Conservation (phyloP, 2,113 vertebrate genomes). For the Misgurnus mizolepis region DNA sequence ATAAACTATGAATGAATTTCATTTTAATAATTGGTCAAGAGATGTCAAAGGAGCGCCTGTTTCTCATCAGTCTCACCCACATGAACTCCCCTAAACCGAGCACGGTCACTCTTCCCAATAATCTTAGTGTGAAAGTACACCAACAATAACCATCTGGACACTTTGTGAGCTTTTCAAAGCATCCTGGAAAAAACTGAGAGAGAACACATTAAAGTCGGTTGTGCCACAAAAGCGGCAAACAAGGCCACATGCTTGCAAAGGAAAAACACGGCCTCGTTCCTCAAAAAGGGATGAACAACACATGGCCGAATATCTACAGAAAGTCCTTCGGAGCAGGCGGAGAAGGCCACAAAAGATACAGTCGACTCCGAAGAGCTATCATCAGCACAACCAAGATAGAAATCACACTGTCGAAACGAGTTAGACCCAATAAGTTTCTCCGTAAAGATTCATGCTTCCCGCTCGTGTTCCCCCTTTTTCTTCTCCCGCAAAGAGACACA, state of each 20-base stretch:
- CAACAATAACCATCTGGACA: conserved; percentile 45
- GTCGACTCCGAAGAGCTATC: conserved; percentile 44
- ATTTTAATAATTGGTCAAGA: background rate
- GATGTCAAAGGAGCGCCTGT: conserved; percentile 8
- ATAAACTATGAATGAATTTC: conserved; percentile 20
- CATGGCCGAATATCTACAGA: conserved; percentile 39
- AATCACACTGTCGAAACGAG: conserved; percentile 52
- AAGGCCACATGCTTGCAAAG: conserved; percentile 33
- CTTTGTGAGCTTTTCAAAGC: conserved; percentile 42
- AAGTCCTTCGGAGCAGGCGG: conserved; percentile 11
- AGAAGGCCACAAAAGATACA: conserved; percentile 45
- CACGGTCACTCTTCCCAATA: conserved; percentile 27
- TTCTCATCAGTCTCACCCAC: conserved; percentile 39
- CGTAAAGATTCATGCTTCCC: conserved; percentile 44
- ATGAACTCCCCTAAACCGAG: conserved; percentile 22
- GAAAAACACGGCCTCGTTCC: conserved; percentile 44
- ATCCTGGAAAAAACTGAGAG: conserved; percentile 36
- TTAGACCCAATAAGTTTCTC: conserved; percentile 53
- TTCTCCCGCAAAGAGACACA: conserved; percentile 57
- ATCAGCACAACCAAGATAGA: conserved; percentile 46
- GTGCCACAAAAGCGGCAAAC: conserved; percentile 46
- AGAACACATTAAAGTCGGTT: conserved; percentile 45
- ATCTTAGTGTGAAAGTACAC: conserved; percentile 27
- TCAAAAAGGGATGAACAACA: conserved; percentile 44
- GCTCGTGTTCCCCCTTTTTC: conserved; percentile 26